Percentiles rank a stretch among this genome's conserved stretches.
Conservation (phyloP, 2,113 vertebrate genomes). For the Ptilonorhynchus violaceus region DNA sequence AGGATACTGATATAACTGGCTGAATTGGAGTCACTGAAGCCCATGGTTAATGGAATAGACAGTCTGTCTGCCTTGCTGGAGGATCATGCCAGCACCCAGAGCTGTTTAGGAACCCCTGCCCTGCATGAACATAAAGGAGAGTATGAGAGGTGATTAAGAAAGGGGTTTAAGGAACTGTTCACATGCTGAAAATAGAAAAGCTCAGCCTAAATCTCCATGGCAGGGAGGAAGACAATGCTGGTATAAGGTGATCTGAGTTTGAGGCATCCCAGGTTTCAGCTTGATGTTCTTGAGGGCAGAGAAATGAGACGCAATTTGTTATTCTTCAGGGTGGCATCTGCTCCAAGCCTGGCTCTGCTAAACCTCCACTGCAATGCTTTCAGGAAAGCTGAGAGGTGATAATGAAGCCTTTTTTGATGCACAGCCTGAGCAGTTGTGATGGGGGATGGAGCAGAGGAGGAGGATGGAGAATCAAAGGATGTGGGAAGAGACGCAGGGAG, state of each 20-base stretch:
- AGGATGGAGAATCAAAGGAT: neutral
- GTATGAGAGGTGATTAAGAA: neutral
- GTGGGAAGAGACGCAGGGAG: neutral
- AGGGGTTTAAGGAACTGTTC: neutral
- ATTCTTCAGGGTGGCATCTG: neutral
- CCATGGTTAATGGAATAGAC: neutral
- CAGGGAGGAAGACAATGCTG: neutral
- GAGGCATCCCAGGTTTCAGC: neutral
- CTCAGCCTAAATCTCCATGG: neutral
- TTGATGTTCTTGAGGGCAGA: neutral
- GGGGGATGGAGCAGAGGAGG: neutral
- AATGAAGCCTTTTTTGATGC: neutral
- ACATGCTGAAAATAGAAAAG: neutral
- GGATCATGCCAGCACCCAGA: neutral
- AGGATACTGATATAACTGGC: neutral
- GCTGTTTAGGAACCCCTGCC: neutral
- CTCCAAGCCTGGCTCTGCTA: neutral
- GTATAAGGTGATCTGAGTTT: neutral
- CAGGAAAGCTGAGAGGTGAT: neutral
- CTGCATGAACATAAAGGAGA: accelerated
- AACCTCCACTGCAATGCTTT: neutral
- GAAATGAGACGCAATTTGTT: neutral
- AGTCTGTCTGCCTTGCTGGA: neutral
- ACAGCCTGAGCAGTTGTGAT: neutral
- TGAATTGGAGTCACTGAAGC: neutral